Evolutionary conservation across 2,888 invertebrate genomes (phyloP).

Genomic region (Phania funesta): DNA sequence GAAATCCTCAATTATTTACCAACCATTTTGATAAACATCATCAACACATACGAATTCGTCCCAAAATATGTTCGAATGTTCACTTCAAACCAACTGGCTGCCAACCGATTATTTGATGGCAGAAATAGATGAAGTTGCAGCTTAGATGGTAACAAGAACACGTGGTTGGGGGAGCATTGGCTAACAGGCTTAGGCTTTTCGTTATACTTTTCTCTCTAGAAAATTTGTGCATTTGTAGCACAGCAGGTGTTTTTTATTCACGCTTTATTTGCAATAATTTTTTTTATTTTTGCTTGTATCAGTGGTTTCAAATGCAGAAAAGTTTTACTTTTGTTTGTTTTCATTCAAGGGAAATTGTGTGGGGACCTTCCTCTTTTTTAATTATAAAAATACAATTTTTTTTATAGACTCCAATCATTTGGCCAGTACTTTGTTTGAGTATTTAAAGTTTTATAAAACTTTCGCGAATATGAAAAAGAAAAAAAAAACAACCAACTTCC

Average conservation of each 20-base stretch:
- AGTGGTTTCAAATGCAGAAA: slow-evolving; percentile 12
- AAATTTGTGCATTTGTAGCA: slow-evolving; percentile 17
- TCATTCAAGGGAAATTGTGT: slow-evolving; percentile 16
- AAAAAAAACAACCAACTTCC: neutral
- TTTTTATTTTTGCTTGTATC: slow-evolving; percentile 25
- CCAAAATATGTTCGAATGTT: slow-evolving; percentile 22
- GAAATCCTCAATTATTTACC: slow-evolving; percentile 58
- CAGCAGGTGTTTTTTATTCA: slow-evolving; percentile 62
- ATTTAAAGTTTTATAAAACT: slow-evolving; percentile 17
- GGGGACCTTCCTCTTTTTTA: slow-evolving; percentile 58
- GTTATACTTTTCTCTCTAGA: neutral
- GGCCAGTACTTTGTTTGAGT: slow-evolving; percentile 1
- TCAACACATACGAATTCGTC: slow-evolving; percentile 38
- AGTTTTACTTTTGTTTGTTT: neutral
- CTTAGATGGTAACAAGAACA: slow-evolving; percentile 3
- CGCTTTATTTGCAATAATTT: slow-evolving; percentile 26
- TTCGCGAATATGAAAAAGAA: neutral
- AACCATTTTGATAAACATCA: slow-evolving; percentile 63
- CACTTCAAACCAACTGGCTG: slow-evolving; percentile 17
- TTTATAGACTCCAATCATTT: slow-evolving; percentile 5
- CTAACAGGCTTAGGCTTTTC: slow-evolving; percentile 31
- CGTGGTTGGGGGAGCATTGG: slow-evolving; percentile 25
- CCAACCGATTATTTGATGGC: slow-evolving; percentile 4
- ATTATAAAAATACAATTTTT: slow-evolving; percentile 54
- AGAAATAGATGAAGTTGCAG: slow-evolving; percentile 1